Percentiles rank a stretch among this genome's conserved stretches.
Evolutionary conservation across 2,888 invertebrate genomes (phyloP).

Genomic region (Nycteola revayana): DNA sequence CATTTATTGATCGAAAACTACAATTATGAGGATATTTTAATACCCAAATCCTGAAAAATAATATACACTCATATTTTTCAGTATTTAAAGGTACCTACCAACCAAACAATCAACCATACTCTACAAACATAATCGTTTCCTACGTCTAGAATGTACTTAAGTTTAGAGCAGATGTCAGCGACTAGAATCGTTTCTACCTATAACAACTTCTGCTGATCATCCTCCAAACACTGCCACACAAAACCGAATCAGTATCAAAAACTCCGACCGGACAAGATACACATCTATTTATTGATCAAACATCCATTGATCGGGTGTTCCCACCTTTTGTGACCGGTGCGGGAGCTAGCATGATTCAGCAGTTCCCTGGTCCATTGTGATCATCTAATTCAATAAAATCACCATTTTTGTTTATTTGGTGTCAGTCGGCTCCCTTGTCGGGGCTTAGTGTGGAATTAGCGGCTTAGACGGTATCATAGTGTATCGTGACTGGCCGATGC

Average conservation of each 20-base stretch:
- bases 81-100: no score
- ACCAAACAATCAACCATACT: no score
- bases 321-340: slow-evolving; percentile 71
- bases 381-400: slow-evolving; percentile 81
- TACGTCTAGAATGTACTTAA: no score
- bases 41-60: no score
- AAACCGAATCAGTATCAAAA: slow-evolving; percentile 31
- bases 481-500: slow-evolving; percentile 51
- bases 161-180: no score
- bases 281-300: slow-evolving; percentile 76
- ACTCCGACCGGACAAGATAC: slow-evolving; percentile 43
- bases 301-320: slow-evolving; percentile 75
- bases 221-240: slow-evolving; percentile 9
- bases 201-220: background rate
- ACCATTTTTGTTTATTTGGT: slow-evolving; percentile 77
- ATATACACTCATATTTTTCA: no score
- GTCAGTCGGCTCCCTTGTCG: slow-evolving; percentile 68
- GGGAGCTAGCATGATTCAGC: slow-evolving; percentile 69
- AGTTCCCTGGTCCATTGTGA: slow-evolving; percentile 69
- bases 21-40: no score
- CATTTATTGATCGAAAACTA: no score
- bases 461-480: slow-evolving; percentile 62
- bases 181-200: no score
- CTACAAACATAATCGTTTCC: no score
- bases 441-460: slow-evolving; percentile 63